A percentile compares a stretch with the other conserved stretches of the same genome.
Conservation (phyloP, 1,140 invertebrate genomes). For the Bicyclus anynana region DNA sequence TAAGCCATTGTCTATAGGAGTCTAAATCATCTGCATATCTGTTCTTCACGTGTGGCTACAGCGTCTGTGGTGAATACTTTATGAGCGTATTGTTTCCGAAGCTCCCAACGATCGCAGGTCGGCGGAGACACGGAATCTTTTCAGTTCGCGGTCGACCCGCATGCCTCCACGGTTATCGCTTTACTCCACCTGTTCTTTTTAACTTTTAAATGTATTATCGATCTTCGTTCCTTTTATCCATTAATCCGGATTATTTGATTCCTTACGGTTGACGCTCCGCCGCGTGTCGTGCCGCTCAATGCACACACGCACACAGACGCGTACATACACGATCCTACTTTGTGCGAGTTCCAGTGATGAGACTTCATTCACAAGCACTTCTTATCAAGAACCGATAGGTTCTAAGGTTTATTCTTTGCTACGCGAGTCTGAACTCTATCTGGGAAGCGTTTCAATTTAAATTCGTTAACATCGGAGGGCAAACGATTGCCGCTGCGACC, state of each 20-base stretch:
- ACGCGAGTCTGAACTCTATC: slow-evolving; percentile 54
- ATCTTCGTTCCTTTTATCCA: slow-evolving; percentile 26
- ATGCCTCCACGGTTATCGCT: slow-evolving; percentile 51
- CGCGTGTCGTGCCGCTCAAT: slow-evolving; percentile 34
- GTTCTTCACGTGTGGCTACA: slow-evolving; percentile 32
- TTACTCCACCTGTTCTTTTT: slow-evolving; percentile 46
- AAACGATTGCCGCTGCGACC: slow-evolving; percentile 41
- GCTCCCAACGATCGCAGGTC: slow-evolving; percentile 40
- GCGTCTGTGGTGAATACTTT: slow-evolving; percentile 65
- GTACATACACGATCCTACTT: slow-evolving; percentile 46
- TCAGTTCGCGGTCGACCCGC: slow-evolving; percentile 69
- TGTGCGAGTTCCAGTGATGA: slow-evolving; percentile 67
- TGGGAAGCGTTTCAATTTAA: slow-evolving; percentile 32
- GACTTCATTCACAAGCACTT: slow-evolving; percentile 68
- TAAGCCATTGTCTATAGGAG: slow-evolving; percentile 15
- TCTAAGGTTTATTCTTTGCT: slow-evolving; percentile 40
- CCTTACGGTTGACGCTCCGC: slow-evolving; percentile 19
- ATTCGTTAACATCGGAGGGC: slow-evolving; percentile 33
- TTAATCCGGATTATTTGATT: slow-evolving; percentile 26
- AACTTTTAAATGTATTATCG: slow-evolving; percentile 27
- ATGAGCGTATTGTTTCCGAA: slow-evolving; percentile 66
- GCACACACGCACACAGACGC: slow-evolving; percentile 49
- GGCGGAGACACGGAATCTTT: slow-evolving; percentile 47
- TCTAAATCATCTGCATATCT: slow-evolving; percentile 30
- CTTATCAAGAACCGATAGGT: slow-evolving; percentile 45